Base-by-base conservation (phyloP, 2,113 vertebrate genomes). In the Oophaga pumilio region DNA sequence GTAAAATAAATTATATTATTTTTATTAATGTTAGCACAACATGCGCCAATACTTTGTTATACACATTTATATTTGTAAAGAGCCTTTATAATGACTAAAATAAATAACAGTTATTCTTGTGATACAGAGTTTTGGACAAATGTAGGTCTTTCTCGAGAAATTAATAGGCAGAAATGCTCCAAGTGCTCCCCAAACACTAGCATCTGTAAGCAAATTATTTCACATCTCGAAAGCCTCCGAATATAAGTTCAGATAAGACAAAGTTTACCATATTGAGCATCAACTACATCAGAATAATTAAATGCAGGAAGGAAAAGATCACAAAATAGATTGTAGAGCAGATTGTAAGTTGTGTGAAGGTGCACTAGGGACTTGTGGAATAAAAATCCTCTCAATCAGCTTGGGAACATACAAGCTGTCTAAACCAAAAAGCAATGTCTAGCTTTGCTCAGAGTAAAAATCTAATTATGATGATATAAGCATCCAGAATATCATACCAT, bases 281-380 rank as follows among this genome's bases (percentile, higher is more conserved):
- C 26, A 71, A 33, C 69, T 43, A 73, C 69, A 73, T 73, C 69
- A 73, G 17, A 43, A 28, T 73, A 20, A 73, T 43, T 43, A 73
- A 18, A 73, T 73, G 28, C 69, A 73, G 69, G 69, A 73, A 10
- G 33, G 28, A 17, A 43, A 73, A 73, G 28, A 73, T 73, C 69
- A 73, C 69, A 73, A 73, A 73, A 43, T 73, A 43, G 28, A 73
- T 73, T 73, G 69, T 43, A 43, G 69, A 73, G 33, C 69, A 73
- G 69, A 73, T 73, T 73, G 28, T 73, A 73, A 73, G 69, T 33
- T 43, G 14, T 73, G 15, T 73, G 33, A 73, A 73, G 69, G 17
- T 17, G 33, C 69, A 49, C 69, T 8, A 20, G 69, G 28, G 69
- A 73, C 69, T 9, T 73, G 69, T 43, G 69, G 28, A 73, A 73